These are phyloP conservation scores for Tyto alba DNA, from an alignment of 2,113 vertebrate genomes.

Conservation along the genomic window DNA sequence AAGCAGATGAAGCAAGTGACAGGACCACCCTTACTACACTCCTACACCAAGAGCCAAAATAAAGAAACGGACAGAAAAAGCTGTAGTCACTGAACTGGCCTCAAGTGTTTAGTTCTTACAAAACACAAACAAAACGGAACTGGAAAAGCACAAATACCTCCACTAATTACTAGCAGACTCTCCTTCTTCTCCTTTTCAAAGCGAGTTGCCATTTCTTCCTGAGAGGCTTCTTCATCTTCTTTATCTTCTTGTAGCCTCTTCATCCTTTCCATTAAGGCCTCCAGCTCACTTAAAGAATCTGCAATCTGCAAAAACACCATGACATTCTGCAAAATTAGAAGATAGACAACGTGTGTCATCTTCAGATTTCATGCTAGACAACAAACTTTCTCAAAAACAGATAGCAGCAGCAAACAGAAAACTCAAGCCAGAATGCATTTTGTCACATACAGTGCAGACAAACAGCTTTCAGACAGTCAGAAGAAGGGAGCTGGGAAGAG, in stretches of 20 bases:
- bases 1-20: neutral
- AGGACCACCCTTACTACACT: neutral
- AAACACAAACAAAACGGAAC: neutral
- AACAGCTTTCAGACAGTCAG: neutral
- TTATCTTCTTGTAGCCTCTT: slow-evolving; percentile 81
- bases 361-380: slow-evolving; percentile 1
- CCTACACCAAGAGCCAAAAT: neutral
- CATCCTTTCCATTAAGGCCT: slow-evolving; percentile 84
- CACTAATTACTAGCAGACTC: slow-evolving; percentile 79
- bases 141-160: slow-evolving; percentile 68
- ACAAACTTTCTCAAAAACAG: neutral
- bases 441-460: neutral
- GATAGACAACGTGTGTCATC: neutral
- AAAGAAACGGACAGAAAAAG: neutral
- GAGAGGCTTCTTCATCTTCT: slow-evolving; percentile 77
- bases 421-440: neutral
- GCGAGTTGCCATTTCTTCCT: slow-evolving; percentile 83
- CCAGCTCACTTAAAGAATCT: slow-evolving; percentile 80
- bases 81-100: neutral
- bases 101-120: neutral
- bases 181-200: slow-evolving; percentile 85
- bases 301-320: slow-evolving; percentile 69
- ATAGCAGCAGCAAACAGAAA: neutral
- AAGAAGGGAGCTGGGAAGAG: neutral
- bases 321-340: slow-evolving; percentile 37